phyloP scores from a whole-genome alignment of 2,113 vertebrate genomes.

The Rhinoptilus africanus region DNA sequence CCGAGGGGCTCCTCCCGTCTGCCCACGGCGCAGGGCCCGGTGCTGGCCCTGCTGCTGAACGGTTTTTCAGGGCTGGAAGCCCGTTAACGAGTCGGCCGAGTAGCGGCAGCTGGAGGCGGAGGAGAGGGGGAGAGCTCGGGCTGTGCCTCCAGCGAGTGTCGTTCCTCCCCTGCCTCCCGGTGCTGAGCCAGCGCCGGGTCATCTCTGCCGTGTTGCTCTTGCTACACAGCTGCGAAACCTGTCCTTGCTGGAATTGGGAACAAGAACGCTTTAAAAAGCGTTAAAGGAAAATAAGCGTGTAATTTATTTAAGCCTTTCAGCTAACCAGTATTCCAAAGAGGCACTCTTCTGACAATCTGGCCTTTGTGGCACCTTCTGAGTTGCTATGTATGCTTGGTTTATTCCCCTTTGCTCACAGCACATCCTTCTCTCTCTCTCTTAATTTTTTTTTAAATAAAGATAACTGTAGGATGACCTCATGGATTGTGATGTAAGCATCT shows the following conservation, averaged over 20 bases:
- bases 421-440: not conserved
- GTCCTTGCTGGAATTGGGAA: not conserved
- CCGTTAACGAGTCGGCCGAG: not conserved
- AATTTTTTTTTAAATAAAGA: not conserved
- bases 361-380: too few species aligned
- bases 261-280: not conserved
- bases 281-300: not conserved
- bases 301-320: not conserved
- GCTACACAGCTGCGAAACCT: not conserved
- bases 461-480: not conserved
- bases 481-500: not conserved
- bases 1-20: not conserved
- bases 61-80: not conserved
- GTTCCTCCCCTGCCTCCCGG: not conserved
- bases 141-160: not conserved
- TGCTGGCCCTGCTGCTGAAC: not conserved
- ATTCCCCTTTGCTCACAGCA: accelerated
- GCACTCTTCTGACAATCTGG: not conserved
- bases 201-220: accelerated
- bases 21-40: not conserved
- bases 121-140: not conserved
- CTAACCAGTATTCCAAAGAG: accelerated
- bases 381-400: accelerated
- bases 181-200: not conserved
- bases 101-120: not conserved